Conservation (phyloP, 2,113 vertebrate genomes). For the Tilapia sparmanii region DNA sequence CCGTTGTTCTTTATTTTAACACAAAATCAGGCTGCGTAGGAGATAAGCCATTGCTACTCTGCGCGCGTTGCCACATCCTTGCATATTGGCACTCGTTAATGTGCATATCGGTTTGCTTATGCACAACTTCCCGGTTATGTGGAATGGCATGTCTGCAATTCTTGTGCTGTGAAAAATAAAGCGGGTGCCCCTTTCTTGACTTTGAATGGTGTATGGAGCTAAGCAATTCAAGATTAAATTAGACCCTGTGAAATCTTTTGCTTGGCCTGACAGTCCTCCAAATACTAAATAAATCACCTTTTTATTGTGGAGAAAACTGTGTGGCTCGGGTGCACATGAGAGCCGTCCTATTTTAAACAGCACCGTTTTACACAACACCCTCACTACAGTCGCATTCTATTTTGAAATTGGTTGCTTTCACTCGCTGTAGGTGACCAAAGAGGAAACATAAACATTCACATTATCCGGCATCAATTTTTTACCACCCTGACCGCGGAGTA, state of each 20-base stretch:
- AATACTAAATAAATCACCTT: slow-evolving; percentile 59
- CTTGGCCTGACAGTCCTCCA: slow-evolving; percentile 38
- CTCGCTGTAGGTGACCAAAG: neutral
- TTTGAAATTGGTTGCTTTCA: neutral
- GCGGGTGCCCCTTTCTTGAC: slow-evolving; percentile 15
- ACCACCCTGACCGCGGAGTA: neutral
- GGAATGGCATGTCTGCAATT: slow-evolving; percentile 8
- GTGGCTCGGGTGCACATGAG: slow-evolving; percentile 31
- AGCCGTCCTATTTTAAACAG: slow-evolving; percentile 41
- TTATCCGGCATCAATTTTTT: neutral
- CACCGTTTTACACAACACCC: slow-evolving; percentile 14
- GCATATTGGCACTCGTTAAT: slow-evolving; percentile 1
- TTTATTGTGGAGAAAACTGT: slow-evolving; percentile 35
- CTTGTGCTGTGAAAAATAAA: neutral
- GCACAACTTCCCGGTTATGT: neutral
- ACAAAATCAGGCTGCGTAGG: neutral
- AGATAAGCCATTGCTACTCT: neutral
- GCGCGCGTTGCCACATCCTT: neutral
- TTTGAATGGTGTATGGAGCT: slow-evolving; percentile 20
- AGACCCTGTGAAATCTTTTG: slow-evolving; percentile 31
- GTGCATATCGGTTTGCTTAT: neutral
- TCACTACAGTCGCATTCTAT: neutral
- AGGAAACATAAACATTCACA: neutral
- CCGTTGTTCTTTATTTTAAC: neutral
- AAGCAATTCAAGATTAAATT: slow-evolving; percentile 57